These are phyloP conservation scores for Osmoderma eremita DNA, from an alignment of 2,888 invertebrate species.

Conservation along the genomic window DNA sequence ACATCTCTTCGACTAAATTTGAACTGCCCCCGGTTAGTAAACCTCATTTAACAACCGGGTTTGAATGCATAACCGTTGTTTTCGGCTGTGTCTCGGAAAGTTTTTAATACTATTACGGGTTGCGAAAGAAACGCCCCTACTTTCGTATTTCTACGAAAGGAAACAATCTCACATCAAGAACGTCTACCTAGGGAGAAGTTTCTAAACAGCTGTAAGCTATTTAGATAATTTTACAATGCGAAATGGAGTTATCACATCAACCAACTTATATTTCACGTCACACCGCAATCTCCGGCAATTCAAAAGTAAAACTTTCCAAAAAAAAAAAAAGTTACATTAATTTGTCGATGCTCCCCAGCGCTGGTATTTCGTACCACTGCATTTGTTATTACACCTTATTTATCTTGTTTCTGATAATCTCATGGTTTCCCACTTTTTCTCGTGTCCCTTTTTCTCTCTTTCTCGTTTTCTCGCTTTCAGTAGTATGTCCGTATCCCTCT, in stretches of 20 bases:
- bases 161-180: too few species aligned
- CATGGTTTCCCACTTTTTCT: not conserved
- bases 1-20: too few species aligned
- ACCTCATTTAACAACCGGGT: too few species aligned
- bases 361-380: constrained; percentile 14
- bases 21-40: too few species aligned
- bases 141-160: too few species aligned
- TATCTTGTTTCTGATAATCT: constrained; percentile 31
- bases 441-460: not conserved
- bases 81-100: too few species aligned
- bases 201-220: too few species aligned
- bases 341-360: constrained; percentile 11
- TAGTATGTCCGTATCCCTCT: not conserved
- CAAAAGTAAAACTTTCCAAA: constrained; percentile 11
- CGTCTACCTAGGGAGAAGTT: too few species aligned
- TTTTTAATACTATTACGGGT: too few species aligned
- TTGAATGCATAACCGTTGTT: too few species aligned
- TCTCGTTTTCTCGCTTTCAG: not conserved
- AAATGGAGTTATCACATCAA: constrained; percentile 12
- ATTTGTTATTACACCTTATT: constrained; percentile 21
- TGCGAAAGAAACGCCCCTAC: too few species aligned
- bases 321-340: constrained; percentile 25
- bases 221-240: too few species aligned
- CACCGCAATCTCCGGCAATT: not conserved
- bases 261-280: constrained; percentile 1